Percentiles rank a stretch among this genome's conserved stretches.
phyloP scores from a whole-genome alignment of 2,797 vertebrate species.

The Emydoidea blandingii region DNA sequence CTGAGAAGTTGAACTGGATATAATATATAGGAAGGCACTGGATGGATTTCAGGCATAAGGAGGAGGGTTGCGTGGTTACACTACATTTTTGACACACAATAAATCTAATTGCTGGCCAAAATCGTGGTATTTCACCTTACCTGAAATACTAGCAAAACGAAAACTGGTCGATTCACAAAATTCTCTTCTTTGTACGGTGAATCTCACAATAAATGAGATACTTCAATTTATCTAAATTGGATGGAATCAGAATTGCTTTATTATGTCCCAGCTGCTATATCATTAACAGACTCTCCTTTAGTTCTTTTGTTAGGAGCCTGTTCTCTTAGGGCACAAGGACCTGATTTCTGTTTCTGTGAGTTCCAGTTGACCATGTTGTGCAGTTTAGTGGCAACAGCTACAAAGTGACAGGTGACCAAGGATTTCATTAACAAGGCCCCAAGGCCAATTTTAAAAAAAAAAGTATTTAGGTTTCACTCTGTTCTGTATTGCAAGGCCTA shows the following conservation, averaged over 20 bases:
- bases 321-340: not conserved
- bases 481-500: not conserved
- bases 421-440: rapidly evolving
- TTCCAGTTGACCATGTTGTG: not conserved
- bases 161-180: not conserved
- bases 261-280: not conserved
- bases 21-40: too few species aligned
- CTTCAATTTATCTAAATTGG: not conserved
- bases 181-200: not conserved
- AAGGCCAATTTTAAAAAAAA: rapidly evolving
- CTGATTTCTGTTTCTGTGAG: not conserved
- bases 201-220: not conserved
- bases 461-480: not conserved
- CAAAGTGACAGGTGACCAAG: not conserved
- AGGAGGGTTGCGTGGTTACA: too few species aligned
- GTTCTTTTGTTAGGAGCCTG: not conserved
- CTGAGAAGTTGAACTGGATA: too few species aligned
- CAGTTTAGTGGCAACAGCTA: not conserved
- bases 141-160: not conserved
- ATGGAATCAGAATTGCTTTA: not conserved
- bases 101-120: not conserved
- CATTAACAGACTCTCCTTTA: not conserved
- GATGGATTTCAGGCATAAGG: too few species aligned
- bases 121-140: not conserved
- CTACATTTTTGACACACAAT: not conserved